Percentiles rank a stretch among this genome's conserved stretches.
These are phyloP conservation scores for Alligator mississippiensis DNA, from an alignment of 2,113 vertebrate genomes.

Conservation along the genomic window DNA sequence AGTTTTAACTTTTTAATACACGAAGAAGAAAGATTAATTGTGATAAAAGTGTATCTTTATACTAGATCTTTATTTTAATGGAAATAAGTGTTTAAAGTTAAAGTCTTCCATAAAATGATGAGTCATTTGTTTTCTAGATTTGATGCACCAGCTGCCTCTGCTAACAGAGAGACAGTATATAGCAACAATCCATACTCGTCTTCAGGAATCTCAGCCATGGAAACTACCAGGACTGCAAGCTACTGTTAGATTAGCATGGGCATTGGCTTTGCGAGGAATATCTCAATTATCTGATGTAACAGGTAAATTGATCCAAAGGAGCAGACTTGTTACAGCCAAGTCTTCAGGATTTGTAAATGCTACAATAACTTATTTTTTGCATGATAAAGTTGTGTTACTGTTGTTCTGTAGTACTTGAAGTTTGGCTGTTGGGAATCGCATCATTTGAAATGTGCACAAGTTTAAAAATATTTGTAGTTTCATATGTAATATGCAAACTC, in stretches of 20 bases:
- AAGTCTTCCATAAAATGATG: not conserved
- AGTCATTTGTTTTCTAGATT: slow-evolving; percentile 78
- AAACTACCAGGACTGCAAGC: slow-evolving; percentile 94
- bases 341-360: not conserved
- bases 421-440: not conserved
- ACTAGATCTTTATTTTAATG: not conserved
- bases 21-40: not conserved
- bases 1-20: not conserved
- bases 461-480: not conserved
- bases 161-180: slow-evolving; percentile 94
- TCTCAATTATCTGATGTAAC: slow-evolving; percentile 94
- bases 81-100: not conserved
- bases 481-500: not conserved
- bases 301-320: slow-evolving; percentile 75
- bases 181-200: slow-evolving; percentile 88
- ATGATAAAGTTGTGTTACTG: not conserved
- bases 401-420: not conserved
- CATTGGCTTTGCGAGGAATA: slow-evolving; percentile 89
- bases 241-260: slow-evolving; percentile 92
- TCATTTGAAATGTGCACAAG: not conserved
- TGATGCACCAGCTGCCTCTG: slow-evolving; percentile 89
- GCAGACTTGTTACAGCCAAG: not conserved
- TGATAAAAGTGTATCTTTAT: not conserved
- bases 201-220: slow-evolving; percentile 91
- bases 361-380: not conserved